A percentile compares a stretch with the other conserved stretches of the same genome.
Evolutionary conservation across 2,113 vertebrate genomes (phyloP).

Genomic region (Sitta europaea): DNA sequence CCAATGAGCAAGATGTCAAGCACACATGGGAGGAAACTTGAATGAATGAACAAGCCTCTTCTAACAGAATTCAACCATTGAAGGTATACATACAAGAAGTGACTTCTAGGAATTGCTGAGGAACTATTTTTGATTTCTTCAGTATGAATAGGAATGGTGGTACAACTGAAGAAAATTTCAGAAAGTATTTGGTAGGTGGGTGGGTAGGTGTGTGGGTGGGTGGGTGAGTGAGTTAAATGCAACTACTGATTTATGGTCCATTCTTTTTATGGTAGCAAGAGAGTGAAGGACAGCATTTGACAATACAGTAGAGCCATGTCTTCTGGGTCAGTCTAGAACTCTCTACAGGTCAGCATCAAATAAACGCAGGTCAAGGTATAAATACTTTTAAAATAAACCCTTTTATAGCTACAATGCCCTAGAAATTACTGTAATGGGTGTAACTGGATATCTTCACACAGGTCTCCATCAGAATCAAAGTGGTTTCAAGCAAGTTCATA

Average conservation of each 20-base stretch:
- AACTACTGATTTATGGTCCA: neutral
- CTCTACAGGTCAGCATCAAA: neutral
- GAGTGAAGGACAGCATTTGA: neutral
- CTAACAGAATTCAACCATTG: neutral
- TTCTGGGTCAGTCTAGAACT: neutral
- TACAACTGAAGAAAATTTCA: neutral
- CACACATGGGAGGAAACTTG: neutral
- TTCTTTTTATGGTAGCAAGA: neutral
- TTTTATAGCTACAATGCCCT: rapidly evolving
- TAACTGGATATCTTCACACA: neutral
- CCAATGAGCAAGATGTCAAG: neutral
- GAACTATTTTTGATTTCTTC: neutral
- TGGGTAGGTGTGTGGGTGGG: neutral
- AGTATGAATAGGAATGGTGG: neutral
- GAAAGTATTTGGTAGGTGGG: rapidly evolving
- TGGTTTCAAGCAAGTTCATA: neutral
- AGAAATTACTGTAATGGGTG: neutral
- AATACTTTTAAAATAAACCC: neutral
- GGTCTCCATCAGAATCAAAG: neutral
- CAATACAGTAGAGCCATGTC: rapidly evolving
- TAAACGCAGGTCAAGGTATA: neutral
- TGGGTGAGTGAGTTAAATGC: neutral
- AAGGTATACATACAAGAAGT: neutral
- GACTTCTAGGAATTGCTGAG: neutral
- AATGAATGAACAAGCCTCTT: neutral